Percentiles rank a stretch among this genome's conserved stretches.
phyloP scores from a whole-genome alignment of 2,797 vertebrate genomes.

The Syngnathus rostellatus region DNA sequence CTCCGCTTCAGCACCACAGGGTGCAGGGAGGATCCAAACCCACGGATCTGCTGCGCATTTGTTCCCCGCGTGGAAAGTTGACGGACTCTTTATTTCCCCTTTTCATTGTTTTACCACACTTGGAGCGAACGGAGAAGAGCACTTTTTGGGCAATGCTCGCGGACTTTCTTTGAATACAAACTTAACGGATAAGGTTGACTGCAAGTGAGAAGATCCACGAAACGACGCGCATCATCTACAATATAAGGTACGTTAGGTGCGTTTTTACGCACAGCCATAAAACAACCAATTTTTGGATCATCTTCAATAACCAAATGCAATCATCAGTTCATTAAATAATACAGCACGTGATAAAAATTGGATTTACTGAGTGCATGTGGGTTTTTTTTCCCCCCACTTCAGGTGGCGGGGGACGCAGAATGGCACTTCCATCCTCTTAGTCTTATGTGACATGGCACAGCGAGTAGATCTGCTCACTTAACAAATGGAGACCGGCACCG shows the following conservation, averaged over 20 bases:
- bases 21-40: conserved; percentile 23
- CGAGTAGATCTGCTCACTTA: conserved; percentile 5
- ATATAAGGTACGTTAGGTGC: not conserved
- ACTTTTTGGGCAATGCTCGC: not conserved
- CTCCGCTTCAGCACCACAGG: conserved; percentile 21
- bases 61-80: conserved; percentile 39
- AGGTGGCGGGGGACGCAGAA: not conserved
- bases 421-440: not conserved
- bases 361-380: not conserved
- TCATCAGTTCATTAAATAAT: not conserved
- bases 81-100: conserved; percentile 12
- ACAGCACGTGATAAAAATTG: not conserved
- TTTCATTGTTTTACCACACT: not conserved
- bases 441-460: not conserved
- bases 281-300: not conserved
- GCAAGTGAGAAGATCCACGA: not conserved
- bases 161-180: not conserved
- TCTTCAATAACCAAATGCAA: not conserved
- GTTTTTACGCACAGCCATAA: conserved; percentile 1
- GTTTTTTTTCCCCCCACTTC: not conserved
- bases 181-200: not conserved
- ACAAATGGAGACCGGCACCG: conserved; percentile 35
- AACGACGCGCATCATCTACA: not conserved
- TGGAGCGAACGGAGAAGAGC: not conserved
- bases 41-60: not conserved